Evolutionary conservation across 2,888 invertebrate genomes (phyloP).

Genomic region (Trilocha varians): DNA sequence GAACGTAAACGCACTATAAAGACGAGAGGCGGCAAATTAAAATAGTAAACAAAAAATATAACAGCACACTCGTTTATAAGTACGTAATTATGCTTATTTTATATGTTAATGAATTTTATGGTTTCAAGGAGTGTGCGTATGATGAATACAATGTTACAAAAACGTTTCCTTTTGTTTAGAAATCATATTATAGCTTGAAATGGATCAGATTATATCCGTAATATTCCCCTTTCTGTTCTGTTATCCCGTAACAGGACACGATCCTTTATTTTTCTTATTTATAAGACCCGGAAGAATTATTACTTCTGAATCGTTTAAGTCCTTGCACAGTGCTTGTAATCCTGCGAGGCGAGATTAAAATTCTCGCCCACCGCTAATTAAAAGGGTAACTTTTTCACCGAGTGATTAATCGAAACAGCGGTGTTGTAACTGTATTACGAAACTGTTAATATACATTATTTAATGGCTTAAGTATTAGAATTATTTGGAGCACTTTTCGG

Average conservation of each 20-base stretch:
- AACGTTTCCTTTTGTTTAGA: neutral
- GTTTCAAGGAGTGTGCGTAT: constrained; percentile 24
- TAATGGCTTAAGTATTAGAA: neutral
- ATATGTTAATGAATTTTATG: constrained; percentile 29
- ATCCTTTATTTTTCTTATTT: constrained; percentile 64
- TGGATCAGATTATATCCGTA: constrained; percentile 17
- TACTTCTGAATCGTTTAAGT: constrained; percentile 71
- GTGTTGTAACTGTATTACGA: constrained; percentile 19
- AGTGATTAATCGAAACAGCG: constrained; percentile 54
- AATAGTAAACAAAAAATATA: constrained; percentile 19
- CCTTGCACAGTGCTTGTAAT: constrained; percentile 65
- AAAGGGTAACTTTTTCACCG: constrained; percentile 60
- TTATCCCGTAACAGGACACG: constrained; percentile 20
- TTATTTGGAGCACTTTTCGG: neutral
- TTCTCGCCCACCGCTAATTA: constrained; percentile 60
- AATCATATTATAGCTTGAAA: constrained; percentile 15
- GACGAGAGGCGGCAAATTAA: constrained; percentile 22
- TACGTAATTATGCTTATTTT: constrained; percentile 32
- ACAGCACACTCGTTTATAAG: constrained; percentile 16
- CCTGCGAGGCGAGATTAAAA: constrained; percentile 59
- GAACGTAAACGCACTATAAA: constrained; percentile 14
- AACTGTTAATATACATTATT: neutral
- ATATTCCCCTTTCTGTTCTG: constrained; percentile 28
- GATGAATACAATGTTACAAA: constrained; percentile 10
- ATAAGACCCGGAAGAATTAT: constrained; percentile 69